These are phyloP conservation scores for Germaria angustata DNA, from an alignment of 2,888 invertebrate genomes.

Conservation along the genomic window DNA sequence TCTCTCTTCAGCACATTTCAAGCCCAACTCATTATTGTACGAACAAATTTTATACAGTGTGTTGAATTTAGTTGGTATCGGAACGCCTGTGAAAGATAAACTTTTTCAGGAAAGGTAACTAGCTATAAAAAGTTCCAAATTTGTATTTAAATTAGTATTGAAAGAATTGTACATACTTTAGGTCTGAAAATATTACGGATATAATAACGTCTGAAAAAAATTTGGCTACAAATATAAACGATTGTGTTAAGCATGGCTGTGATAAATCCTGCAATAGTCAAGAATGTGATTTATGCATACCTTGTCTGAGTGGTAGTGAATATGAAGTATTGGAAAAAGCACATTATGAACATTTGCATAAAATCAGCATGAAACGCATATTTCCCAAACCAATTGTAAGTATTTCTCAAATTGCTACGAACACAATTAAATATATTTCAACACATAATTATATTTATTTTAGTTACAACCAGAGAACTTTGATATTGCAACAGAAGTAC, in stretches of 20 bases:
- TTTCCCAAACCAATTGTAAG: slow-evolving; percentile 86
- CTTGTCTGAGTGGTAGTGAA: slow-evolving; percentile 85
- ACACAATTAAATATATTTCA: neutral
- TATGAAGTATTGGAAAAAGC: slow-evolving; percentile 84
- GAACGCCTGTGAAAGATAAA: slow-evolving; percentile 80
- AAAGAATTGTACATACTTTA: slow-evolving; percentile 71
- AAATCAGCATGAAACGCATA: slow-evolving; percentile 89
- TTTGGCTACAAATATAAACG: slow-evolving; percentile 86
- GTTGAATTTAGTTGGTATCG: slow-evolving; percentile 89
- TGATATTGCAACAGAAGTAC: slow-evolving; percentile 79
- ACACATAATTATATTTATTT: slow-evolving; percentile 11
- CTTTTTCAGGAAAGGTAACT: slow-evolving; percentile 70
- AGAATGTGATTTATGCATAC: slow-evolving; percentile 88
- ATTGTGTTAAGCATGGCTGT: slow-evolving; percentile 83
- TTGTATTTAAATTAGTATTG: neutral
- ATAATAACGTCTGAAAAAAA: slow-evolving; percentile 90
- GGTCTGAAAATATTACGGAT: slow-evolving; percentile 81
- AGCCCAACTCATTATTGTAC: slow-evolving; percentile 92
- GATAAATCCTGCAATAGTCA: slow-evolving; percentile 84
- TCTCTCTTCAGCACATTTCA: slow-evolving; percentile 94
- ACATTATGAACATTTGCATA: slow-evolving; percentile 89
- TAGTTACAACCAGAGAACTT: slow-evolving; percentile 72
- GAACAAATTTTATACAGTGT: slow-evolving; percentile 94
- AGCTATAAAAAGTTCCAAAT: neutral
- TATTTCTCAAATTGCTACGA: slow-evolving; percentile 17